A percentile compares a stretch with the other conserved stretches of the same genome.
phyloP scores from a whole-genome alignment of 2,113 vertebrate genomes.

The Phyllopteryx taeniolatus region DNA sequence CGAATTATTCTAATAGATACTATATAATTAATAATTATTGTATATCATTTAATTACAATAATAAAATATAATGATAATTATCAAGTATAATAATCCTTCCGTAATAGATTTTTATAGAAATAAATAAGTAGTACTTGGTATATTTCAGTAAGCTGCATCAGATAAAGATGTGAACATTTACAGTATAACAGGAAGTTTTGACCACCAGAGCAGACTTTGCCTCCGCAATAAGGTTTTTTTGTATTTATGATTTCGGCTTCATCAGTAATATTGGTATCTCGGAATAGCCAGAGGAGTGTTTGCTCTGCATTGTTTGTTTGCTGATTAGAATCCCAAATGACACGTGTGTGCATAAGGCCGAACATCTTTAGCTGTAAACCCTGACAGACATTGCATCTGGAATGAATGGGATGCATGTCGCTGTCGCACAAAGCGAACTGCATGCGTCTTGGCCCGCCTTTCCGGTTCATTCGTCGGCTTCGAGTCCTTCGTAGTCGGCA shows the following conservation, averaged over 20 bases:
- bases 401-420: conserved; percentile 50
- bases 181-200: no score
- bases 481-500: conserved; percentile 77
- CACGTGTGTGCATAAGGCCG: background rate
- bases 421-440: conserved; percentile 52
- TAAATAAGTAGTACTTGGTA: no score
- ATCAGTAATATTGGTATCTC: background rate
- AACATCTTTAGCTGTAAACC: background rate
- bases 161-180: no score
- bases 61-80: no score
- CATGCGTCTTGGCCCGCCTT: conserved; percentile 51
- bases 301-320: background rate
- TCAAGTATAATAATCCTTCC: no score
- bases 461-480: conserved; percentile 60
- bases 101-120: no score
- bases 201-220: no score
- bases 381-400: conserved; percentile 6
- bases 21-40: no score
- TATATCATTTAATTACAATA: no score
- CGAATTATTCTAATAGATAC: no score
- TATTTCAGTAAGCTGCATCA: no score
- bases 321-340: background rate
- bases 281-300: background rate
- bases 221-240: no score
- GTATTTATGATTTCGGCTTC: background rate